Base-by-base conservation (phyloP, 2,113 vertebrate species). In the Cheirogaleus medius region DNA sequence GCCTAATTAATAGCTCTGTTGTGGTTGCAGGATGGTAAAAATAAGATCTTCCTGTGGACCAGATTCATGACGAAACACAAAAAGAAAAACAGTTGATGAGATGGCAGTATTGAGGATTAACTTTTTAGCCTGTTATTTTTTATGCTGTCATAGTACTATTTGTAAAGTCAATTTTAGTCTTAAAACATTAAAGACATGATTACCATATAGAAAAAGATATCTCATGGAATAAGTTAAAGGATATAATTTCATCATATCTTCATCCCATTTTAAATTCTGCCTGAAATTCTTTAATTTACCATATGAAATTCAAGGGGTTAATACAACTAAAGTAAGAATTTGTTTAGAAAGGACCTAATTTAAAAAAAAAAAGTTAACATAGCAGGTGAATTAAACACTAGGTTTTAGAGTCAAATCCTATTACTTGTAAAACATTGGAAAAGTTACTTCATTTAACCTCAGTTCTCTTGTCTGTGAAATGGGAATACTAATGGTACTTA, bases 321-420 rank as follows among this genome's bases (percentile, higher is more conserved):
- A 60, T 94, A 73, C 69, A 84, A 52, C 47, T 85, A 73, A 27
- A 80, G n/a, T 49, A 94, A 94, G 37, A 85, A 87, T 82, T 95
- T 92, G 27, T 86, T 94, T 87, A 52, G 18, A 94, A 95, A 83
- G 74, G 8, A 60, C 18, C 15, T 92, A 42, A 90, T 78, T 8
- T 56, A 52, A 90, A 77, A 89, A 92, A 47, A 20, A 77, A 77
- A 77, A 58, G 27, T 68, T 69, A 82, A 49, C n/a, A 90, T 13
- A 87, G 39, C 56, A 52, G 34, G 17, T 15, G 39, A 29, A 3
- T 37, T 37, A 69, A 90, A 14, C 18, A 64, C 7, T 23, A 44
- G 15, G 5, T 91, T 91, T 42, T 58, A 66, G 11, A n/a, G 56
- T 66, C 47, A 83, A 90, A 71, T 83, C 12, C n/a, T 47, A 64